Conservation (phyloP, 2,797 vertebrate genomes). For the Sternarchorhynchus goeldii region DNA sequence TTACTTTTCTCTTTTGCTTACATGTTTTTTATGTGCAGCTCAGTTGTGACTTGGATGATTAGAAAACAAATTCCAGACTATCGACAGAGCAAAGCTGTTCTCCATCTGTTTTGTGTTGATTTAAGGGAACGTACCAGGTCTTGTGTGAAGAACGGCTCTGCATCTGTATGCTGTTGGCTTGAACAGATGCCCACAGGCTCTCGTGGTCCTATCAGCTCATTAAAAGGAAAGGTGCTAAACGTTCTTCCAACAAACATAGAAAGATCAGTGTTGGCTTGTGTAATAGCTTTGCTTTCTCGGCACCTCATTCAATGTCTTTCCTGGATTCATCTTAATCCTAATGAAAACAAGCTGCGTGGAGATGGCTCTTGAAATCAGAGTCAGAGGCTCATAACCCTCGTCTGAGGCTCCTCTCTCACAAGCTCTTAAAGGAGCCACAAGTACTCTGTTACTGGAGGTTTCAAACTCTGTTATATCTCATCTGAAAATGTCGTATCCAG, state of each 20-base stretch:
- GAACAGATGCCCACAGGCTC: not conserved
- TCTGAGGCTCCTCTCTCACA: not conserved
- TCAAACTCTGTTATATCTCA: conserved; percentile 37
- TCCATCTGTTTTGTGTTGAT: not conserved
- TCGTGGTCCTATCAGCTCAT: not conserved
- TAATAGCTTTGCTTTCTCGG: not conserved
- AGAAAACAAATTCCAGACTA: not conserved
- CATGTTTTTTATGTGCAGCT: not conserved
- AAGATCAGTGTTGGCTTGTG: no score
- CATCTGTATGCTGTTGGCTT: not conserved
- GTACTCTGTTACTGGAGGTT: conserved; percentile 15
- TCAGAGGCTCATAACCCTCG: conserved; percentile 19
- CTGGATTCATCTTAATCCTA: no score
- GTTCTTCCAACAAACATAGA: not conserved
- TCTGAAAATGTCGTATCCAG: conserved; percentile 32
- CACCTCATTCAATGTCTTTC: no score
- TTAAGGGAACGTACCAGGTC: not conserved
- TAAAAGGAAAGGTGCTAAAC: not conserved
- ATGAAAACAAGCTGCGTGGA: not conserved
- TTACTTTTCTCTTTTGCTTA: not conserved
- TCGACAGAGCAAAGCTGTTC: conserved; percentile 1
- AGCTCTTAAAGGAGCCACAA: not conserved
- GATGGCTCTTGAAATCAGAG: not conserved
- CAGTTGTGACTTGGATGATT: not conserved
- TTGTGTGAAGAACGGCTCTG: not conserved